Percentiles rank a stretch among this genome's conserved stretches.
Conservation (phyloP, 2,113 vertebrate species). For the Cranoglanis bouderius region DNA sequence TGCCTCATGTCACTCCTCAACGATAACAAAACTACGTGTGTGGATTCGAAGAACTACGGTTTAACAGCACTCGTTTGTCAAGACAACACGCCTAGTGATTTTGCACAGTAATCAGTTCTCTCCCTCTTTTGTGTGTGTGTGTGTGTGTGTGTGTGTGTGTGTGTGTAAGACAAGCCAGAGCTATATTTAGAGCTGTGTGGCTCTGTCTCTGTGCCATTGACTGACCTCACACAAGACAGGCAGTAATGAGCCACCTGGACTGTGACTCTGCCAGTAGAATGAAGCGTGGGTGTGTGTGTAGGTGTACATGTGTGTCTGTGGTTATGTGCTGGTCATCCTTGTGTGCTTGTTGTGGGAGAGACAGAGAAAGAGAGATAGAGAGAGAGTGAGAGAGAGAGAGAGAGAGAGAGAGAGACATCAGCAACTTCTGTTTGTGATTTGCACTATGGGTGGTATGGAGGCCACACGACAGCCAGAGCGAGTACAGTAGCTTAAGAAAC, state of each 20-base stretch:
- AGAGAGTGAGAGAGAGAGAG: neutral
- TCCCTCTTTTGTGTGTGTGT: slow-evolving; percentile 19
- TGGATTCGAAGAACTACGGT: slow-evolving; percentile 55
- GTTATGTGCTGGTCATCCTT: neutral
- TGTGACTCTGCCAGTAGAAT: slow-evolving; percentile 24
- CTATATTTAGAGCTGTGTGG: slow-evolving; percentile 53
- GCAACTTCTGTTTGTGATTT: neutral
- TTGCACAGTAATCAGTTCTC: slow-evolving; percentile 52
- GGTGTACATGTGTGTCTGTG: neutral
- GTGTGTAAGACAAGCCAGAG: neutral
- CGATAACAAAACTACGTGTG: slow-evolving; percentile 56
- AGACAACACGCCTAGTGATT: slow-evolving; percentile 49
- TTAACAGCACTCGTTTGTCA: slow-evolving; percentile 61
- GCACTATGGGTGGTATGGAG: neutral
- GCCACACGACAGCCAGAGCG: neutral
- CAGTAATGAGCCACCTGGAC: slow-evolving; percentile 59
- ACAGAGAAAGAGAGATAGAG: neutral
- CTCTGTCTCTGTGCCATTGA: slow-evolving; percentile 48
- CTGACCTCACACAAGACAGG: slow-evolving; percentile 55
- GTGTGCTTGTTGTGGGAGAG: neutral
- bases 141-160: slow-evolving; percentile 16
- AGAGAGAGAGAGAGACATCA: neutral
- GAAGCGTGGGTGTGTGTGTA: slow-evolving; percentile 12
- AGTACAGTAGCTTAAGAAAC: neutral
- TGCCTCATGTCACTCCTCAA: slow-evolving; percentile 55